Evolutionary conservation across 1,140 invertebrate genomes (phyloP).

Genomic region (Macrosteles quadrilineatus): DNA sequence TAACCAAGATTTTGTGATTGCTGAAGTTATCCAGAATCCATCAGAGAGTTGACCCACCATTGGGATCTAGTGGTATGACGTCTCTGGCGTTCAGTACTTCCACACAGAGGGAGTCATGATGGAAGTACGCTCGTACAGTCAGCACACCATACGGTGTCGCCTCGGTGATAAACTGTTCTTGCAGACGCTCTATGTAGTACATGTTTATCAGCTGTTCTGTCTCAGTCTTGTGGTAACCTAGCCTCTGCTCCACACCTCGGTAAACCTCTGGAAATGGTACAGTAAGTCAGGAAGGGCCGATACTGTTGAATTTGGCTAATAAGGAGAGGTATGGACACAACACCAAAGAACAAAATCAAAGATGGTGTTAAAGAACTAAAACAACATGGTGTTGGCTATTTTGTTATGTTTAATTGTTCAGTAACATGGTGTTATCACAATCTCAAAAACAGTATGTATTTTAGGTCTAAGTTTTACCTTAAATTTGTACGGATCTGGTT

Average conservation of each 20-base stretch:
- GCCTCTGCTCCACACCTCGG: constrained; percentile 70
- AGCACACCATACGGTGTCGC: constrained; percentile 60
- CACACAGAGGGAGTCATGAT: constrained; percentile 86
- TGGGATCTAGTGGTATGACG: constrained; percentile 90
- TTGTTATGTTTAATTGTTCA: no score
- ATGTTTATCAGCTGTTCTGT: constrained; percentile 81
- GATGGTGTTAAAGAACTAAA: no score
- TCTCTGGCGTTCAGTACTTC: constrained; percentile 86
- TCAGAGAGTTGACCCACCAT: constrained; percentile 63
- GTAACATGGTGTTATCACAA: no score
- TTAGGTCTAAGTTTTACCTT: no score
- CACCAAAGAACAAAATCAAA: no score
- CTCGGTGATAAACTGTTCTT: constrained; percentile 61
- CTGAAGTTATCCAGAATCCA: no score
- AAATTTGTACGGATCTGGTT: no score
- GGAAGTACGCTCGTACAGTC: constrained; percentile 77
- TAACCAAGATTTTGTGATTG: no score
- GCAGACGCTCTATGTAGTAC: constrained; percentile 80
- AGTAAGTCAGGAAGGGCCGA: background rate
- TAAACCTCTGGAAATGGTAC: constrained; percentile 54
- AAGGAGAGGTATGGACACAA: no score
- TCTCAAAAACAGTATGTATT: no score
- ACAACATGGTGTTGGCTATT: no score
- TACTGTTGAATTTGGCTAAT: constrained; percentile 22
- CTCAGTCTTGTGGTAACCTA: constrained; percentile 82